Conservation (phyloP, 1,140 invertebrate species). For the Nebria ingens region DNA sequence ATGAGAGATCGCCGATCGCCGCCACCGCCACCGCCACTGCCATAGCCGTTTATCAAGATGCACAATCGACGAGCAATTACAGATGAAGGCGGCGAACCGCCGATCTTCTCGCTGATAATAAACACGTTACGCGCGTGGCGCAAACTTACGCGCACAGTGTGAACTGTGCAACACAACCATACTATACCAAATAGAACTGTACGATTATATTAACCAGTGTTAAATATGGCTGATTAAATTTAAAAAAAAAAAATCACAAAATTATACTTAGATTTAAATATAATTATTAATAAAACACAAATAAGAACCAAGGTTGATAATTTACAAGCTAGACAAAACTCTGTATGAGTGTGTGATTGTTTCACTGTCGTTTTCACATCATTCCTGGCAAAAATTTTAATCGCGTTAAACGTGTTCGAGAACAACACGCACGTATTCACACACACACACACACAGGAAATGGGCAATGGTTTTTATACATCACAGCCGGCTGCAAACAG, state of each 20-base stretch:
- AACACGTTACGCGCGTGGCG: slow-evolving; percentile 1
- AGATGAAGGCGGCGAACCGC: neutral
- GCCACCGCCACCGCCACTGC: too few relatives aligned
- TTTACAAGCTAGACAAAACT: neutral
- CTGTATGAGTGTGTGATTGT: neutral
- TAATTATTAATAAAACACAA: too few relatives aligned
- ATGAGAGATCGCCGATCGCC: neutral
- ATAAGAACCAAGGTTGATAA: neutral
- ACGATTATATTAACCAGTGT: neutral
- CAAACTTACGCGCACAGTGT: neutral
- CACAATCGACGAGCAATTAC: slow-evolving; percentile 7
- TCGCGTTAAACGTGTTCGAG: slow-evolving; percentile 4
- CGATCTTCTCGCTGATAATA: neutral
- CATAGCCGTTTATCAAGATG: slow-evolving; percentile 7
- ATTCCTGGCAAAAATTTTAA: slow-evolving; percentile 2
- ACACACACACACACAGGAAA: too few relatives aligned
- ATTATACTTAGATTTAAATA: neutral
- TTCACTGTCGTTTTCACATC: neutral
- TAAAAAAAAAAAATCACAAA: too few relatives aligned
- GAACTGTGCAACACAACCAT: neutral
- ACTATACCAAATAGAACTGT: neutral
- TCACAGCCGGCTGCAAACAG: neutral
- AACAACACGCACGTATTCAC: slow-evolving; percentile 8
- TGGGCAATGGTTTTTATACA: neutral
- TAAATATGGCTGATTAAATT: neutral